Conservation (phyloP, 2,888 invertebrate genomes). For the Sphaeridia pumilis region DNA sequence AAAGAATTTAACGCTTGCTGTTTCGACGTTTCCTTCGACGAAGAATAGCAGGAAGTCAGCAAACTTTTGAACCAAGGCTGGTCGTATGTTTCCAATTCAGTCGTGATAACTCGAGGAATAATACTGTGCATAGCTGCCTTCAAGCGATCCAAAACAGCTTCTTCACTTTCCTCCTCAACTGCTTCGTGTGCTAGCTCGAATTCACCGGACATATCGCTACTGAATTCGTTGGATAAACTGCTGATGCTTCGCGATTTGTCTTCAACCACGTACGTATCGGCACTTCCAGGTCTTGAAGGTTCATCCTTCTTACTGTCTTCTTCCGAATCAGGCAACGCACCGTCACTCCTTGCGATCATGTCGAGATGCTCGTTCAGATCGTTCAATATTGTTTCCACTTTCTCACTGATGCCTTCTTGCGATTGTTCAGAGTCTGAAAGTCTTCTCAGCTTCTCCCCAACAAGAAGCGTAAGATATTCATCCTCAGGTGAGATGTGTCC, state of each 20-base stretch:
- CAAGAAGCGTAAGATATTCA: neutral
- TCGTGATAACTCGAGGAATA: slow-evolving; percentile 8
- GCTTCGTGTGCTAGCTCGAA: neutral
- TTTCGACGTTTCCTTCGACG: neutral
- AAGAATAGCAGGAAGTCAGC: slow-evolving; percentile 5
- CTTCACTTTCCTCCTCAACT: neutral
- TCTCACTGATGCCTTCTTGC: slow-evolving; percentile 1
- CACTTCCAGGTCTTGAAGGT: neutral
- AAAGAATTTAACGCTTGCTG: slow-evolving; percentile 9
- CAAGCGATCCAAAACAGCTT: neutral
- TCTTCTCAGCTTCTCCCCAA: no score
- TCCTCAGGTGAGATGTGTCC: neutral
- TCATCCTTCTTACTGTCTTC: neutral
- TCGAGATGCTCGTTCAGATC: slow-evolving; percentile 9
- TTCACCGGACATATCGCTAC: neutral
- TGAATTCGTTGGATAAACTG: neutral
- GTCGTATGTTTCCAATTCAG: neutral
- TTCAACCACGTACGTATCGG: neutral
- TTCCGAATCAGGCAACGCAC: neutral
- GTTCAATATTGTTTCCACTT: slow-evolving; percentile 3
- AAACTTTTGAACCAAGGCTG: slow-evolving; percentile 6
- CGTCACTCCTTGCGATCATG: neutral
- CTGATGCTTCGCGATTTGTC: neutral
- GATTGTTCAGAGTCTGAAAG: neutral
- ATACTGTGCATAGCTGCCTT: slow-evolving; percentile 7